Percentiles rank a stretch among this genome's conserved stretches.
Conservation (phyloP, 2,888 invertebrate species). For the Danaus chrysippus region DNA sequence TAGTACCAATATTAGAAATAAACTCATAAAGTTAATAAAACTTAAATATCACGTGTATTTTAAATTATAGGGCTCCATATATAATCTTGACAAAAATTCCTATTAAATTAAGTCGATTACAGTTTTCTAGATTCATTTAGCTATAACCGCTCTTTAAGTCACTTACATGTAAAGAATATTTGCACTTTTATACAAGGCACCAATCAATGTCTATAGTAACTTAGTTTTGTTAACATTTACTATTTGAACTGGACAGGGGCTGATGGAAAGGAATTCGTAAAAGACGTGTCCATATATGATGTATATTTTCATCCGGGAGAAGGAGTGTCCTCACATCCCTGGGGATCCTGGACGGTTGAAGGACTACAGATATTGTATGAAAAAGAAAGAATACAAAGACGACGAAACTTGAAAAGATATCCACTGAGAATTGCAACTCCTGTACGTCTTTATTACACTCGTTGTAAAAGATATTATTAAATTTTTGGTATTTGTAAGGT, state of each 20-base stretch:
- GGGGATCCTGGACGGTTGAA: conserved; percentile 50
- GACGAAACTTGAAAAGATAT: conserved; percentile 48
- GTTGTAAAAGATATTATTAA: neutral
- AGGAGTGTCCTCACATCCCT: conserved; percentile 44
- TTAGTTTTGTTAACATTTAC: neutral
- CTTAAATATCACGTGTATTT: no score
- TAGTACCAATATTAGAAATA: no score
- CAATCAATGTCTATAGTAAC: neutral
- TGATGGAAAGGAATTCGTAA: neutral
- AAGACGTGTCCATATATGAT: conserved; percentile 40
- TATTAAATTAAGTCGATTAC: no score
- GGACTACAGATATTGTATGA: conserved; percentile 46
- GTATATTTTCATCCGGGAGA: conserved; percentile 51
- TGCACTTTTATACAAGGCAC: no score
- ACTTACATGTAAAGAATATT: no score
- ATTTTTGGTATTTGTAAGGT: neutral
- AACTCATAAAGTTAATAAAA: no score
- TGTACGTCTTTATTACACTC: conserved; percentile 39
- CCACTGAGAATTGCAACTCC: conserved; percentile 57
- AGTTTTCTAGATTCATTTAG: no score
- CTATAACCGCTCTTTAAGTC: no score
- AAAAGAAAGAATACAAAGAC: conserved; percentile 43
- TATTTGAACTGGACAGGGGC: neutral
- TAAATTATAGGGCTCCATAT: no score
- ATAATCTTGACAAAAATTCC: no score